Evolutionary conservation across 2,113 vertebrate species (phyloP), one percentile per base, ranked within the genome.

Genomic region (Calcarius ornatus): DNA sequence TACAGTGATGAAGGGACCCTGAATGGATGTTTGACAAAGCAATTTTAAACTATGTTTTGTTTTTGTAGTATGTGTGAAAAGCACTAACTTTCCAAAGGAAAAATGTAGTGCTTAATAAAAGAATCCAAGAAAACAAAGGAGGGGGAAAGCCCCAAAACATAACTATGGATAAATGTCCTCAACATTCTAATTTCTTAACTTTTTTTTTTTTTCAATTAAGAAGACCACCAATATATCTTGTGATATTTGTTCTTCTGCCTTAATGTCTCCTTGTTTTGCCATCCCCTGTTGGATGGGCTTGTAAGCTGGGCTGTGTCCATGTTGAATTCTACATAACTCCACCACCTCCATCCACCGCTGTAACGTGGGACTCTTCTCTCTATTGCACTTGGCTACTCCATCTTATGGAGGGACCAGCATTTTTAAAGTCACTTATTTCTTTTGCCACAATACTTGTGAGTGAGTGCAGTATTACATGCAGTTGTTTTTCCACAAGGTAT

Each of bases 311-410:
- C 63, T 61, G 37, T 4, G 3, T 30, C 45, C 8, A 0, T 38
- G 22, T 16, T 73, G 15, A 17, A 7, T 7, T 64, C 28, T 14
- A 12, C 0, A 0, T 4, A 25, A 73, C 5, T 71, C 68, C 3
- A 17, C 6, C 18, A 27, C 19, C 42, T n/a, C 31, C 8, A 22
- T 24, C 20, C 27, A 31, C 47, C 30, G 21, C 15, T 24, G 4
- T 27, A 37, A 37, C 0, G 3, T 15, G n/a, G 33, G 30, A 23
- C 21, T 68, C 9, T 8, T 14, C 15, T 87, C 0, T 0, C 37
- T 64, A 1, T 38, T 11, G 19, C 20, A 22, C 5, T 68, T 33
- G 18, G 6, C 38, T 31, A 1, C 50, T 50, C 35, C 0, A 2
- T 30, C 3, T 65, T 57, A 21, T 18, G 22, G 48, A 72, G 21